A percentile compares a stretch with the other conserved stretches of the same genome.
These are phyloP conservation scores for Eciton burchellii DNA, from an alignment of 1,140 invertebrate species.

Conservation along the genomic window DNA sequence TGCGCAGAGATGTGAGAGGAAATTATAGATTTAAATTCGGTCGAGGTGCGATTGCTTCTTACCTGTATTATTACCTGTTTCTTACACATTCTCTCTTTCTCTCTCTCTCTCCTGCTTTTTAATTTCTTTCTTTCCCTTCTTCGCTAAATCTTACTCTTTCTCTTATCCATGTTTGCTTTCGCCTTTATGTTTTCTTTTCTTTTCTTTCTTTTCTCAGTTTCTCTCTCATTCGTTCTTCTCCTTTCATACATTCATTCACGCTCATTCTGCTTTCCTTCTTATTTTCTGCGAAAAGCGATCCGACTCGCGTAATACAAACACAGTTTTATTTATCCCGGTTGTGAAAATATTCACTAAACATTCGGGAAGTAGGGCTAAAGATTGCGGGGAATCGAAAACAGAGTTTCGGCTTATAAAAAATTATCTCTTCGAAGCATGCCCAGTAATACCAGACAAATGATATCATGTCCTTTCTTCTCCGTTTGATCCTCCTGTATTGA, in stretches of 20 bases:
- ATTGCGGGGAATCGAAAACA: conserved; percentile 72
- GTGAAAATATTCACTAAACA: conserved; percentile 77
- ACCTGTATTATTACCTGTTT: too few relatives aligned
- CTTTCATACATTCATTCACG: conserved; percentile 35
- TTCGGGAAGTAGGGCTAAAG: background rate
- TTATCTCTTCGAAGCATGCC: conserved; percentile 79
- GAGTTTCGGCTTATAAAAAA: conserved; percentile 83
- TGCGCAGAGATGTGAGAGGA: conserved; percentile 83
- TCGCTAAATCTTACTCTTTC: background rate
- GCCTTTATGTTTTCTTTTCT: background rate
- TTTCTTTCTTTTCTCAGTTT: background rate
- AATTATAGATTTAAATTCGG: conserved; percentile 82
- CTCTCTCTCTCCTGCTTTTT: background rate
- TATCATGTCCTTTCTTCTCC: conserved; percentile 48
- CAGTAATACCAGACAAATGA: conserved; percentile 80
- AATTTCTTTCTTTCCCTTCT: background rate
- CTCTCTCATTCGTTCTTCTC: background rate
- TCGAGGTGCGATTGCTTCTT: conserved; percentile 82
- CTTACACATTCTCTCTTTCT: conserved; percentile 23
- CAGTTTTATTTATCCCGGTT: conserved; percentile 66
- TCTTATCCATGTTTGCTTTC: background rate
- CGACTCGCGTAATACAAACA: conserved; percentile 77
- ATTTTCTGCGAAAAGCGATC: conserved; percentile 68
- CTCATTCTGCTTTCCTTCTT: conserved; percentile 10
- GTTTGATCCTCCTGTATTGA: conserved; percentile 49